These are phyloP conservation scores for Pseudomyrmex gracilis DNA, from an alignment of 1,140 invertebrate genomes.

Conservation along the genomic window DNA sequence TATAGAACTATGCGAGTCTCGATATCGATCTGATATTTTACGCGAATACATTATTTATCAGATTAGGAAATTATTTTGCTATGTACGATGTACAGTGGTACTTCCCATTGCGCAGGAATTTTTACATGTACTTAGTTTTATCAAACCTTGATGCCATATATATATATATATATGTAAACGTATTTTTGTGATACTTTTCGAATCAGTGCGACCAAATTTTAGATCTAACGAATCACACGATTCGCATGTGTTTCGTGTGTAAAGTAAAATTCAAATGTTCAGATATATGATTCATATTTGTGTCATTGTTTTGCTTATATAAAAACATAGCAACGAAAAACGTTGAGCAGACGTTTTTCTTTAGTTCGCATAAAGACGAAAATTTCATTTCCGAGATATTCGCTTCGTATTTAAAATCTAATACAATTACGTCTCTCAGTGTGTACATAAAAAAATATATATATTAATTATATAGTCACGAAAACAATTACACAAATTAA, in stretches of 20 bases:
- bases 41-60: conserved; percentile 5
- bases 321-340: conserved; percentile 46
- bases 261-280: conserved; percentile 43
- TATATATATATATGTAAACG: too few species aligned
- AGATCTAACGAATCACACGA: neutral
- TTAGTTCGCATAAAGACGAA: neutral
- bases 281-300: conserved; percentile 60
- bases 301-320: conserved; percentile 50
- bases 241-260: conserved; percentile 34
- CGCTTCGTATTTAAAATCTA: neutral
- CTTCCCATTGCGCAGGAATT: neutral
- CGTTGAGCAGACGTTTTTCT: neutral
- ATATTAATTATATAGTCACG: too few species aligned
- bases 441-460: too few species aligned
- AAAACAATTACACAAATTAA: too few species aligned
- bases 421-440: too few species aligned
- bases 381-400: neutral
- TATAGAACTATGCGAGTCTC: neutral
- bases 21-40: conserved; percentile 6
- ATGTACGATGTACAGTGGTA: neutral
- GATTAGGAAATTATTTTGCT: neutral
- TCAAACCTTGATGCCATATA: too few species aligned
- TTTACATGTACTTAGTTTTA: too few species aligned
- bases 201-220: neutral
- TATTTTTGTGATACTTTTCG: neutral